Evolutionary conservation across 2,888 invertebrate genomes (phyloP).

Genomic region (Apotomis turbidana): DNA sequence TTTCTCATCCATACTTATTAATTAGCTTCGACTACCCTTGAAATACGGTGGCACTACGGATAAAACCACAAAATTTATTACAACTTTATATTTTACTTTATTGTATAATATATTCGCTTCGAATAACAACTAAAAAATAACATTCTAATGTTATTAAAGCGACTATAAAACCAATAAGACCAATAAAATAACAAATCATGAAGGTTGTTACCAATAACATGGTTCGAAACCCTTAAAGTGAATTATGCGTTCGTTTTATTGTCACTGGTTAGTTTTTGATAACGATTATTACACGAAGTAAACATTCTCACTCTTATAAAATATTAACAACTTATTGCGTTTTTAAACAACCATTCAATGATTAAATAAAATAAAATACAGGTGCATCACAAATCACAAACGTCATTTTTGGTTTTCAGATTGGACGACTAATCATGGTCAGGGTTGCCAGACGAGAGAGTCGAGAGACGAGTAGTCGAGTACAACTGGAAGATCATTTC

Average conservation of each 20-base stretch:
- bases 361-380: conserved; percentile 42
- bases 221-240: conserved; percentile 68
- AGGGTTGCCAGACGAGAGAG: too few species aligned
- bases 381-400: conserved; percentile 41
- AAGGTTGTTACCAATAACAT: conserved; percentile 48
- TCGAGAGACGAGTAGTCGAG: too few species aligned
- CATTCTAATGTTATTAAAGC: conserved; percentile 29
- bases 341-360: conserved; percentile 39
- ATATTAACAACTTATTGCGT: conserved; percentile 38
- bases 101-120: conserved; percentile 1
- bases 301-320: conserved; percentile 30
- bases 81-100: conserved; percentile 28
- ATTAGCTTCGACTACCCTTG: conserved; percentile 47
- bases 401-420: conserved; percentile 40
- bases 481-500: not conserved
- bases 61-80: conserved; percentile 51
- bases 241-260: conserved; percentile 61
- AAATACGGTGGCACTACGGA: conserved; percentile 46
- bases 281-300: conserved; percentile 51
- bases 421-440: conserved; percentile 39
- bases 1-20: conserved; percentile 89
- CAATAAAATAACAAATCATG: conserved; percentile 45
- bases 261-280: conserved; percentile 49
- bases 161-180: conserved; percentile 41
- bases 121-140: conserved; percentile 5